phyloP scores from a whole-genome alignment of 2,113 vertebrate species.

The Nibea albiflora region DNA sequence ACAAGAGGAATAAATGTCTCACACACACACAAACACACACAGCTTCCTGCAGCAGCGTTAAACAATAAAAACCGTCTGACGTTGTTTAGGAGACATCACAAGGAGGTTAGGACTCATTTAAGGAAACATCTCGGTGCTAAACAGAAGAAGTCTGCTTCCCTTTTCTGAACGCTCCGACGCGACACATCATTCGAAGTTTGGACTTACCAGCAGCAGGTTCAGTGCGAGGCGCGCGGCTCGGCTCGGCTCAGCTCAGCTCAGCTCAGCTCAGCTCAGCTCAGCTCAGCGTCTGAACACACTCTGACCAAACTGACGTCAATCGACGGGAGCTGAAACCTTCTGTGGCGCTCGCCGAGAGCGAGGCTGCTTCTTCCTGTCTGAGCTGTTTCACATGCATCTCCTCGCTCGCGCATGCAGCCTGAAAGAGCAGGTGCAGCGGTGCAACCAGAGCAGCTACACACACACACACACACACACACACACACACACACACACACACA shows the following conservation, averaged over 20 bases:
- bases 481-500: background rate
- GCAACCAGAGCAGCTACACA: constrained; percentile 35
- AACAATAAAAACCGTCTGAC: background rate
- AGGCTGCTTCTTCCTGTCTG: constrained; percentile 72
- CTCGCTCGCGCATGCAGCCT: constrained; percentile 55
- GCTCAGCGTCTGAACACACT: background rate
- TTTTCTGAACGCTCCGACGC: background rate
- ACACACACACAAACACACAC: constrained; percentile 17
- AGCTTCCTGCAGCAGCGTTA: background rate
- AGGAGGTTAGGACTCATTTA: constrained; percentile 10
- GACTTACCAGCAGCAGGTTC: constrained; percentile 53
- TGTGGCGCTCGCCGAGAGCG: constrained; percentile 42
- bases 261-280: background rate
- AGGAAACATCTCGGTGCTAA: background rate
- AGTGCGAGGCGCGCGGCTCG: constrained; percentile 15
- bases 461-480: constrained; percentile 22
- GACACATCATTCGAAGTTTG: background rate
- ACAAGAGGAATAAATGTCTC: constrained; percentile 51
- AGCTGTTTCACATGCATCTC: constrained; percentile 57
- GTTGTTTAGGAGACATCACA: too few species aligned
- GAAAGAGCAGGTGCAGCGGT: constrained; percentile 75
- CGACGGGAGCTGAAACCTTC: constrained; percentile 46
- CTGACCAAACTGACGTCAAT: constrained; percentile 66
- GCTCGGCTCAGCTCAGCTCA: too few species aligned
- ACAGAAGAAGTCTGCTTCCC: constrained; percentile 27